Evolutionary conservation across 2,888 invertebrate genomes (phyloP), one percentile per base, ranked within the genome.

Genomic region (Napeogenes inachia): DNA sequence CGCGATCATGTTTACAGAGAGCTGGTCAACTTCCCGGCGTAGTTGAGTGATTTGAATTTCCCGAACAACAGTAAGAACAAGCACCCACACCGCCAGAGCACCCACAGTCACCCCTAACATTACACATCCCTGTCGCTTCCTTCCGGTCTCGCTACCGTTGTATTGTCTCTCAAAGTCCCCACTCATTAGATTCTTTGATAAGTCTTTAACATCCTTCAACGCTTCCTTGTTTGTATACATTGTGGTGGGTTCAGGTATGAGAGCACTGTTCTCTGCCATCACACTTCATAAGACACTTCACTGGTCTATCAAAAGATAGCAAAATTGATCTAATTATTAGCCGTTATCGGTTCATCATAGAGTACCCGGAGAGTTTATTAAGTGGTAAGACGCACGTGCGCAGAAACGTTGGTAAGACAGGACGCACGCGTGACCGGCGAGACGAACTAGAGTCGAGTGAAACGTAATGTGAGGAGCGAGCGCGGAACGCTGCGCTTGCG

Each of bases 141-240:
- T 69, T 56, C 73, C 72, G 71, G 81, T 83, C 71, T 81, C 78
- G 74, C 73, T 75, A 57, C 72, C 77, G 54, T 75, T 76, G 70
- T 82, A 88, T 71, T 87, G 87, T 73, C 81, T 80, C 74, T 88
- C 87, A 68, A 85, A 89, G 67, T 90, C 89, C 68, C 85, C 85
- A 68, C 84, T 84, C 84, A 90, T 87, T 74, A 90, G 77, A 66
- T 87, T 89, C 77, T 85, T 86, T 13, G 89, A 86, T 75, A 84
- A 75, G 78, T 88, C 88, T 74, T 84, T 84, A 47, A 76, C 78
- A 65, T 85, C 85, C 70, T 79, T 85, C 74, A 81, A 65, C 33
- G 73, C 75, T 68, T 85, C 82, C 64, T 84, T 78, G 73, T 85
- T 85, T 32, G 84, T 82, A 70, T 87, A 87, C 85, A 89, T 87